Percentiles rank a stretch among this genome's conserved stretches.
phyloP scores from a whole-genome alignment of 2,797 vertebrate species.

The Eospalax fontanierii region DNA sequence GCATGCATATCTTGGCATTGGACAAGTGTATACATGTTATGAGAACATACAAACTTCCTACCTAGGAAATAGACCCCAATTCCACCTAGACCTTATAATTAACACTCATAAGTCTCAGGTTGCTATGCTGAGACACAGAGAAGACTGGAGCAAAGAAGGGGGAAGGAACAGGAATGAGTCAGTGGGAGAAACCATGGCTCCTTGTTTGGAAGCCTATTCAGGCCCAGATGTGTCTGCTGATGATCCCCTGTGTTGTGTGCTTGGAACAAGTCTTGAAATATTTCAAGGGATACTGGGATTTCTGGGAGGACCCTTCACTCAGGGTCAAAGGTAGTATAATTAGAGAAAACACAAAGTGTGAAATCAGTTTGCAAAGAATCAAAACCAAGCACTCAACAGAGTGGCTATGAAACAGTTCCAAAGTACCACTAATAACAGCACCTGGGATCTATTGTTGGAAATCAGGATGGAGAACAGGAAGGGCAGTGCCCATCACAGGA shows the following conservation, averaged over 20 bases:
- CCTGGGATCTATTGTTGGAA: neutral
- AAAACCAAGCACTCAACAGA: slow-evolving; percentile 40
- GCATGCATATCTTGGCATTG: neutral
- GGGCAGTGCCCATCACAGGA: too few species aligned
- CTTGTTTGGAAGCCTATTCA: too few species aligned
- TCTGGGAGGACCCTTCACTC: neutral
- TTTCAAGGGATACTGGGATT: too few species aligned
- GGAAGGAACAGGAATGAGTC: too few species aligned
- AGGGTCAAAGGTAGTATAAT: neutral
- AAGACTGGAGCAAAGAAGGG: neutral
- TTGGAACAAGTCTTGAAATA: neutral
- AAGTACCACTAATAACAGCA: neutral
- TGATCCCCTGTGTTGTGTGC: neutral
- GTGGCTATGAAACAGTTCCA: neutral
- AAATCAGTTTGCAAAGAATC: neutral
- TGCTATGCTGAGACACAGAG: neutral
- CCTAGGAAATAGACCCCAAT: neutral
- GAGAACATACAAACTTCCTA: neutral
- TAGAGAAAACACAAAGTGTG: slow-evolving; percentile 47
- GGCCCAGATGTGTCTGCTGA: neutral
- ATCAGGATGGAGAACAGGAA: neutral
- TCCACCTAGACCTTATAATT: neutral
- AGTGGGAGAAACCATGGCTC: too few species aligned
- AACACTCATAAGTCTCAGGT: neutral
- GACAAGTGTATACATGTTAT: neutral